These are phyloP conservation scores for Acleris laterana DNA, from an alignment of 2,888 invertebrate species.

Conservation along the genomic window DNA sequence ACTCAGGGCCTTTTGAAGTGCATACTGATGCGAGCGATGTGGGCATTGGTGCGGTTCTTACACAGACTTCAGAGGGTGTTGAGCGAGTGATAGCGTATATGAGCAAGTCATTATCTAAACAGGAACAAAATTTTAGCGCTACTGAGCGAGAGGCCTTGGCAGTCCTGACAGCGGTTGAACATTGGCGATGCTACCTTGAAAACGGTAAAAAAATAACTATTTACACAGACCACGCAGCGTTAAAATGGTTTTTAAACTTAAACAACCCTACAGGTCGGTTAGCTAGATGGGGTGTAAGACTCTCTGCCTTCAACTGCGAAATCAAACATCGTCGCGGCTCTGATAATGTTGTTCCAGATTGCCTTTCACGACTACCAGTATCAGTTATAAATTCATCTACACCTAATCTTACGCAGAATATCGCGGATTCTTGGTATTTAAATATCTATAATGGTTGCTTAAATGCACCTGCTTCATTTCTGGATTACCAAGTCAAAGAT, in stretches of 20 bases:
- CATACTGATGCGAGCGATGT: too few species aligned
- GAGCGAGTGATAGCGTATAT: too few species aligned
- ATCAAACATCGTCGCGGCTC: too few species aligned
- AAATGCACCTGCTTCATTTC: slow-evolving; percentile 1
- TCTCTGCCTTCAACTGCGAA: not conserved
- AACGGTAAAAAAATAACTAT: not conserved
- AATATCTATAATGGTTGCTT: slow-evolving; percentile 20
- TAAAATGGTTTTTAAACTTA: too few species aligned
- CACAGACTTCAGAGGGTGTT: too few species aligned
- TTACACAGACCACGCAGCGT: not conserved
- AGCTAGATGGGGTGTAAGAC: not conserved
- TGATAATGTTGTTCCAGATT: not conserved
- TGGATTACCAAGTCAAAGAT: slow-evolving; percentile 13
- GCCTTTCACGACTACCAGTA: slow-evolving; percentile 7
- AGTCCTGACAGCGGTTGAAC: slow-evolving; percentile 10
- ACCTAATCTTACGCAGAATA: not conserved
- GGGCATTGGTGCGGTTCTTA: too few species aligned
- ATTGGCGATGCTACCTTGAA: not conserved
- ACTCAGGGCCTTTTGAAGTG: too few species aligned
- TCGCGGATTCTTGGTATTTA: slow-evolving; percentile 20
- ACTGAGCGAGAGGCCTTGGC: slow-evolving; percentile 8
- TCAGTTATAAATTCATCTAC: not conserved
- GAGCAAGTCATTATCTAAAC: not conserved
- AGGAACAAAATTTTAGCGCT: not conserved
- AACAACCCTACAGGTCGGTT: too few species aligned